Conservation (phyloP, 2,113 vertebrate genomes). For the Strigops habroptila region DNA sequence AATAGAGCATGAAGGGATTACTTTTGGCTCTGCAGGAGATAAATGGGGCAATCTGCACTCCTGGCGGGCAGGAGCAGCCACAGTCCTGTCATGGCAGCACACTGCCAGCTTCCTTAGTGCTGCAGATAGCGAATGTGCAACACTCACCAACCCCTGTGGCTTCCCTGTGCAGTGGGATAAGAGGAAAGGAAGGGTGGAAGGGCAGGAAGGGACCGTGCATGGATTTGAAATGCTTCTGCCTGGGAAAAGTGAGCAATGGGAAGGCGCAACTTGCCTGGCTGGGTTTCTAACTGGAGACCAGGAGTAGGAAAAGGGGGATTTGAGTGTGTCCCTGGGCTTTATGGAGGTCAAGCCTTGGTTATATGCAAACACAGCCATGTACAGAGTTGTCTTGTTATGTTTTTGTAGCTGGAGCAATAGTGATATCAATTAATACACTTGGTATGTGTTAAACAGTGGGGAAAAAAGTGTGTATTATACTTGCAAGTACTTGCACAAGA, state of each 20-base stretch:
- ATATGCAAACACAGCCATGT: background rate
- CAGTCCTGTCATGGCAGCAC: background rate
- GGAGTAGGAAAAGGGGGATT: background rate
- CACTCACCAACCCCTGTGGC: background rate
- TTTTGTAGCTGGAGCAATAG: background rate
- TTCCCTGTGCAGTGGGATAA: background rate
- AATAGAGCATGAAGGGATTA: background rate
- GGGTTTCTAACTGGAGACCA: background rate
- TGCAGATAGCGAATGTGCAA: background rate
- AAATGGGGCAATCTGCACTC: background rate
- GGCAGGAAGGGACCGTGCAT: background rate
- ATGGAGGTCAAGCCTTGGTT: background rate
- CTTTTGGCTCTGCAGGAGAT: background rate
- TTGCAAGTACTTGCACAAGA: background rate
- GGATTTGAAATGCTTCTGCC: background rate
- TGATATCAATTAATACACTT: background rate
- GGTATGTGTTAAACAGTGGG: background rate
- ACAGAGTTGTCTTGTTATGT: background rate
- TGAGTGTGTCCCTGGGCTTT: background rate
- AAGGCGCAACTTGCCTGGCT: background rate
- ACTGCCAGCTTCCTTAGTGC: background rate
- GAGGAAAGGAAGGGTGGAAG: background rate
- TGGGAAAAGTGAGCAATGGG: background rate
- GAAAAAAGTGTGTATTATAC: background rate
- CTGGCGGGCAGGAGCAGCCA: background rate